Percentiles rank a stretch among this genome's conserved stretches.
Conservation (phyloP, 2,113 vertebrate species). For the Antechinus flavipes region DNA sequence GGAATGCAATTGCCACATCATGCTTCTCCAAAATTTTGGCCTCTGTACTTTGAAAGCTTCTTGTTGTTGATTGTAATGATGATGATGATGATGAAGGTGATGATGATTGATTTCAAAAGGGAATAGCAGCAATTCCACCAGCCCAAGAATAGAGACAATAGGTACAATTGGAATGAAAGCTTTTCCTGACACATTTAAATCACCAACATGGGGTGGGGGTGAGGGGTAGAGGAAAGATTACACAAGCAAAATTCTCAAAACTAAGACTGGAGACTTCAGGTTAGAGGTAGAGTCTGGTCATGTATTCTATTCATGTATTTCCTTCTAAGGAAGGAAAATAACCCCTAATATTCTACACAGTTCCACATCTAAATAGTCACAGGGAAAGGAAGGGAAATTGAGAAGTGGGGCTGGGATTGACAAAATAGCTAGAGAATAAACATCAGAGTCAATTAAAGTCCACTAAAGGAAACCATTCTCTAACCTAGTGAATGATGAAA, state of each 20-base stretch:
- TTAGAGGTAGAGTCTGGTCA: neutral
- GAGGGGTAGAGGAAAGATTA: neutral
- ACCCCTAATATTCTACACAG: neutral
- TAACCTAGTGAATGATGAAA: too few species aligned
- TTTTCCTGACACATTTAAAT: conserved; percentile 1
- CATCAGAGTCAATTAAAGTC: neutral
- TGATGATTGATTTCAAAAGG: neutral
- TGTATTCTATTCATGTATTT: too few species aligned
- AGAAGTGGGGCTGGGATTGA: neutral
- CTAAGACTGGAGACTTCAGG: neutral
- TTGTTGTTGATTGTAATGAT: neutral
- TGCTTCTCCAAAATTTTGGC: neutral
- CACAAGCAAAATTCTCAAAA: conserved; percentile 27
- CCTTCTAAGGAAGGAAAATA: neutral
- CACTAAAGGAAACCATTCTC: neutral
- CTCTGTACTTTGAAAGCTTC: neutral
- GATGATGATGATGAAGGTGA: neutral
- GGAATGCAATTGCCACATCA: neutral
- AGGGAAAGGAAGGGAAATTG: neutral
- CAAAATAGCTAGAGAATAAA: neutral
- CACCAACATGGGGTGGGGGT: neutral
- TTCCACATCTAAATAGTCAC: neutral
- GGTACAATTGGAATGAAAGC: neutral
- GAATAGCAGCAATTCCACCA: neutral
- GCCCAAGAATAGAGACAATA: neutral